Conservation (phyloP, 92 coral and sea anemone genomes). For the Muricea muricata region DNA sequence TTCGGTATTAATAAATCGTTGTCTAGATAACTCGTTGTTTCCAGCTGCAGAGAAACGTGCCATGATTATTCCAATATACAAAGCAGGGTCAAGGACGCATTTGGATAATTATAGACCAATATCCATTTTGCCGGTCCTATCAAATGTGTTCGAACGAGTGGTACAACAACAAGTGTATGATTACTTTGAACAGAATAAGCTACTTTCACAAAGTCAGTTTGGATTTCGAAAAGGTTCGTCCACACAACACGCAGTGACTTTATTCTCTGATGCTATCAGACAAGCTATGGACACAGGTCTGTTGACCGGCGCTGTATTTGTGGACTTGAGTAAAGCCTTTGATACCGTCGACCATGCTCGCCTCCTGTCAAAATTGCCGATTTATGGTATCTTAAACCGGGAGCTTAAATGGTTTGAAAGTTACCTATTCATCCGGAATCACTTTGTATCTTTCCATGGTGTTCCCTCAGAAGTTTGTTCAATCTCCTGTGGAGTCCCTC, state of each 20-base stretch:
- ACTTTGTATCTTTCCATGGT: not conserved
- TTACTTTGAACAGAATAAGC: conserved; percentile 5
- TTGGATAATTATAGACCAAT: conserved; percentile 25
- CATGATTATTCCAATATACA: conserved; percentile 5
- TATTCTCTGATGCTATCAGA: not conserved
- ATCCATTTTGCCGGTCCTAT: not conserved
- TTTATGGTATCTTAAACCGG: not conserved
- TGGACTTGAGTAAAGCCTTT: not conserved
- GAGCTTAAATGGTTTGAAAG: conserved; percentile 5
- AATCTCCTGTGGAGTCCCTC: not conserved
- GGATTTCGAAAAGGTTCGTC: conserved; percentile 17
- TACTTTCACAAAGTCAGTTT: conserved; percentile 14
- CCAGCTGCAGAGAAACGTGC: conserved; percentile 6
- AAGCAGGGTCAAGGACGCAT: not conserved
- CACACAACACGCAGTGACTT: not conserved
- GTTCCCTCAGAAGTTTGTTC: not conserved
- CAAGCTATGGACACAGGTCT: not conserved
- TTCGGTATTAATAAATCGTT: not conserved
- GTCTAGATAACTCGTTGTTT: not conserved
- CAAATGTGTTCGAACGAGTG: conserved; percentile 23
- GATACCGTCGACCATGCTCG: conserved; percentile 21
- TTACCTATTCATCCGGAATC: not conserved
- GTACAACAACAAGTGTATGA: conserved; percentile 1
- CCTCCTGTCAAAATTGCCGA: conserved; percentile 13
- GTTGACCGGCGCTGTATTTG: not conserved